Evolutionary conservation across 2,113 vertebrate genomes (phyloP).

Genomic region (Coptodon bakossiorum): DNA sequence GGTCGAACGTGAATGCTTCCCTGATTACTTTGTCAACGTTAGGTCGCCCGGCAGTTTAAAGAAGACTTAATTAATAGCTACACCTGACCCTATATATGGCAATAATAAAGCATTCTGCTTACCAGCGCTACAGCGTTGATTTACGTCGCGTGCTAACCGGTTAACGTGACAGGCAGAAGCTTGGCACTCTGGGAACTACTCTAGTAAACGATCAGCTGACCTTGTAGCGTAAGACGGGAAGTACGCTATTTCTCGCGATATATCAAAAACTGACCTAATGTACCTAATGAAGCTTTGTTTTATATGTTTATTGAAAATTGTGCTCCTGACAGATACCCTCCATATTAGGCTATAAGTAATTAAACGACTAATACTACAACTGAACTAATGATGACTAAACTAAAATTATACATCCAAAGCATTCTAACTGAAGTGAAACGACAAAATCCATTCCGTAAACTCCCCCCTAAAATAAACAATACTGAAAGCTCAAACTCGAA

Average conservation of each 20-base stretch:
- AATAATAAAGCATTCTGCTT: neutral
- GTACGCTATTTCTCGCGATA: conserved; percentile 26
- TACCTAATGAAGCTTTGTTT: neutral
- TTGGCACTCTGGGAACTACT: neutral
- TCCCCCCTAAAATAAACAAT: neutral
- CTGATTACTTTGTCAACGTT: neutral
- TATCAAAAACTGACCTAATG: neutral
- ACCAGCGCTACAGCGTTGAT: neutral
- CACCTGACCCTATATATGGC: accelerated
- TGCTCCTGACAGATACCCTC: neutral
- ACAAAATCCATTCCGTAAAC: neutral
- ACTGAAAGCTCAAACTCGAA: neutral
- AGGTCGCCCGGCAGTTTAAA: neutral
- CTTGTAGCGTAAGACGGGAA: neutral
- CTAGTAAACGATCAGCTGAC: conserved; percentile 50
- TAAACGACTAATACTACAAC: neutral
- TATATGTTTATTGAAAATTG: neutral
- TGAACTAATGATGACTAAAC: neutral
- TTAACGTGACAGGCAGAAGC: neutral
- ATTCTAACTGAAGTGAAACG: neutral
- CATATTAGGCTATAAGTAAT: neutral
- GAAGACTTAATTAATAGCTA: neutral
- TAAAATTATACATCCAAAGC: neutral
- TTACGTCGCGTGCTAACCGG: neutral
- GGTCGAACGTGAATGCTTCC: neutral